A percentile compares a stretch with the other conserved stretches of the same genome.
Evolutionary conservation across 2,888 invertebrate species (phyloP).

Genomic region (Atrina japonica): DNA sequence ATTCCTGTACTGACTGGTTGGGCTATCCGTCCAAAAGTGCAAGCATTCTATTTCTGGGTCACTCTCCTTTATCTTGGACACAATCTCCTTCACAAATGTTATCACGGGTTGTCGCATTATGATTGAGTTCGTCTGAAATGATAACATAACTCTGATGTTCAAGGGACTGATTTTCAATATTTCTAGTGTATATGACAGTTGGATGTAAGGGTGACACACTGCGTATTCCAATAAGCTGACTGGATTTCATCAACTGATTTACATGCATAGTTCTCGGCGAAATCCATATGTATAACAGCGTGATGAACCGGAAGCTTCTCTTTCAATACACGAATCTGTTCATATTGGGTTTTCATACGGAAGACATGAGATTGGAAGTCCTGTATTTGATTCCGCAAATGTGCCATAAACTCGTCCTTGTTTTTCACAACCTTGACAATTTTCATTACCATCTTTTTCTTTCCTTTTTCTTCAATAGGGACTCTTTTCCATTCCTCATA

Average conservation of each 20-base stretch:
- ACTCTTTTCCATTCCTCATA: conserved; percentile 22
- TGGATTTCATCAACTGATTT: conserved; percentile 42
- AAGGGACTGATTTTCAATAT: conserved; percentile 4
- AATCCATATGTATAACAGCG: conserved; percentile 46
- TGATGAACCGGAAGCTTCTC: conserved; percentile 33
- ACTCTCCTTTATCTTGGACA: background rate
- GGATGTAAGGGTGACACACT: conserved; percentile 36
- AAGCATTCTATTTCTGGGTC: conserved; percentile 10
- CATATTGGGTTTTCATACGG: conserved; percentile 33
- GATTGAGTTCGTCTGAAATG: conserved; percentile 31
- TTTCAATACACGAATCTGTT: conserved; percentile 32
- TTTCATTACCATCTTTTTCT: conserved; percentile 22
- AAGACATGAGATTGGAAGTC: conserved; percentile 33
- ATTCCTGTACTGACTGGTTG: conserved; percentile 50
- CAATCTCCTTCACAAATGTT: conserved; percentile 25
- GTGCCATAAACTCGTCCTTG: conserved; percentile 18
- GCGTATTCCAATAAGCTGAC: conserved; percentile 36
- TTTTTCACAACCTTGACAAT: background rate
- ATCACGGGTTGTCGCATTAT: conserved; percentile 27
- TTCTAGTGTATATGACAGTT: conserved; percentile 10
- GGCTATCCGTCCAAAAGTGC: conserved; percentile 36
- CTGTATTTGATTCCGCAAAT: background rate
- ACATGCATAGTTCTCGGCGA: conserved; percentile 43
- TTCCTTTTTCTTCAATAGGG: conserved; percentile 16
- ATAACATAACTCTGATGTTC: conserved; percentile 30